These are phyloP conservation scores for Argyrosomus regius DNA, from an alignment of 2,797 vertebrate genomes.

Conservation along the genomic window DNA sequence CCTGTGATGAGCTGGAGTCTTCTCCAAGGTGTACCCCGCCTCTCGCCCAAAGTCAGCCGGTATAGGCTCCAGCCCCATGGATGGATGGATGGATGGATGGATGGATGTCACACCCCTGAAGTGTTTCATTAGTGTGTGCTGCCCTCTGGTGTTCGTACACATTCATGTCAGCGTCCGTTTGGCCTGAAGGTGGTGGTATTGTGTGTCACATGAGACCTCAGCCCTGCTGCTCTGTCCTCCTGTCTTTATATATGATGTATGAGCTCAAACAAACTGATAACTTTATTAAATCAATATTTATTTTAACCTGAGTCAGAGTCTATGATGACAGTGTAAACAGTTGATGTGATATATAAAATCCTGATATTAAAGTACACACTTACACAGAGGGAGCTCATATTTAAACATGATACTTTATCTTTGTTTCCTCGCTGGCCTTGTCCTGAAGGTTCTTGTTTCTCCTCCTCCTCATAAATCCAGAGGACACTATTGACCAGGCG, in stretches of 20 bases:
- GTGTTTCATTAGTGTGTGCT: constrained; percentile 26
- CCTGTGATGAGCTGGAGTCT: background rate
- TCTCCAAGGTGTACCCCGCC: background rate
- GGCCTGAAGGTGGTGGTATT: constrained; percentile 51
- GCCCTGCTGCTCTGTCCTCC: background rate
- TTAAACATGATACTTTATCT: background rate
- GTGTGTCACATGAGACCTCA: background rate
- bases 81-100: background rate
- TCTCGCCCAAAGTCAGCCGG: background rate
- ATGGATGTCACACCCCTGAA: too few species aligned
- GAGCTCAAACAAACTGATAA: background rate
- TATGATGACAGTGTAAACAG: background rate
- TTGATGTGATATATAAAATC: too few species aligned
- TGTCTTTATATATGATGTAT: background rate
- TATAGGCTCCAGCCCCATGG: background rate
- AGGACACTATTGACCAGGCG: background rate
- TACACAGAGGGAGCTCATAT: background rate
- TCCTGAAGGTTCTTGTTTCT: background rate
- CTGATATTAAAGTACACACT: too few species aligned
- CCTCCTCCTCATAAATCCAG: constrained; percentile 9
- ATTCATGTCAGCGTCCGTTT: background rate
- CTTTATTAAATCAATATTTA: too few species aligned
- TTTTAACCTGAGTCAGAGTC: background rate
- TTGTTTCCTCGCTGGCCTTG: background rate
- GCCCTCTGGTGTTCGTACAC: constrained; percentile 54